Conservation (phyloP, 1,140 invertebrate species). For the Drosophila auraria region DNA sequence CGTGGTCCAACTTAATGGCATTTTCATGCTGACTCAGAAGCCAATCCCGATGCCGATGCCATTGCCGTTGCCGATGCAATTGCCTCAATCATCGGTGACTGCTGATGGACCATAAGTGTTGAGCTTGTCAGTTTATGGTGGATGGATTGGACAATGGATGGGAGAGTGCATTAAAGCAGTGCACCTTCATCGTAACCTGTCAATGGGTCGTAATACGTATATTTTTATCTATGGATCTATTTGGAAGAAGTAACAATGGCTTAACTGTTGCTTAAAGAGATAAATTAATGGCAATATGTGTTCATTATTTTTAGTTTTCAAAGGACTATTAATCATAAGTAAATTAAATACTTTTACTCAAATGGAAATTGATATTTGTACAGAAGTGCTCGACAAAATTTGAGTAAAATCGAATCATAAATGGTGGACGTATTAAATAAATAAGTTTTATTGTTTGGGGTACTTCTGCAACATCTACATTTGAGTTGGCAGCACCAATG, state of each 20-base stretch:
- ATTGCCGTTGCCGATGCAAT: slow-evolving; percentile 29
- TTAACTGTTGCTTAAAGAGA: too few species aligned
- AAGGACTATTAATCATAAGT: too few species aligned
- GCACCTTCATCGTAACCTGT: not conserved
- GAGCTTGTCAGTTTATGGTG: slow-evolving; percentile 13
- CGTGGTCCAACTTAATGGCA: slow-evolving; percentile 39
- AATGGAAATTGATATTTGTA: too few species aligned
- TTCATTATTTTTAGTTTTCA: not conserved
- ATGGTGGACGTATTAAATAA: too few species aligned
- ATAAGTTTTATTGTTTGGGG: too few species aligned
- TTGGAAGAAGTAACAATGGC: too few species aligned
- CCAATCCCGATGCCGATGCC: slow-evolving; percentile 1
- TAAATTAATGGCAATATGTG: not conserved
- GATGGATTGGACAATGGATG: slow-evolving; percentile 20
- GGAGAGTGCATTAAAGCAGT: not conserved
- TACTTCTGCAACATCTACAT: too few species aligned
- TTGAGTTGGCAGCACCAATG: too few species aligned
- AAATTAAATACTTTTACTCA: too few species aligned
- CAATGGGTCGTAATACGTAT: not conserved
- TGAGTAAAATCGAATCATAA: too few species aligned
- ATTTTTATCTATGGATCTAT: too few species aligned
- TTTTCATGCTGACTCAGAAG: slow-evolving; percentile 34
- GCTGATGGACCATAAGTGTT: slow-evolving; percentile 27
- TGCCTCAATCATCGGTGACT: slow-evolving; percentile 42
- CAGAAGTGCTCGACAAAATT: too few species aligned